Percentiles rank a stretch among this genome's conserved stretches.
Conservation (phyloP, 2,797 vertebrate genomes). For the Lepus townsendii region DNA sequence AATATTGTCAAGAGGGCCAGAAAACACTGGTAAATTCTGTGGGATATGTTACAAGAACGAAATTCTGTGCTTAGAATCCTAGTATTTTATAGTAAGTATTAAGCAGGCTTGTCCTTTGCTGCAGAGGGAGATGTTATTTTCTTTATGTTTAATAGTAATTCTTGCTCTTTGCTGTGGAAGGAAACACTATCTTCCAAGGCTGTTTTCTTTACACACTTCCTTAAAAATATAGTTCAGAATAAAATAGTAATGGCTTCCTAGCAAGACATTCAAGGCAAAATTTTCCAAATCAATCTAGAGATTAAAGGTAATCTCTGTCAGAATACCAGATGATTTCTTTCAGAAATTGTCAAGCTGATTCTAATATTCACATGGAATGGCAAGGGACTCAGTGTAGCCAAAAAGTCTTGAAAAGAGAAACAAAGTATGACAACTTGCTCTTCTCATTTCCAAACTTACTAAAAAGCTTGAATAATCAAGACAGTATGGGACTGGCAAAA, state of each 20-base stretch:
- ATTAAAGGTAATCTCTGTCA: background rate
- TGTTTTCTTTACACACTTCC: background rate
- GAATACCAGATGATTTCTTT: background rate
- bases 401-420: background rate
- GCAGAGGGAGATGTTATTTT: background rate
- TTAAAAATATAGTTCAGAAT: constrained; percentile 13
- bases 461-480: background rate
- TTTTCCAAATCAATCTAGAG: background rate
- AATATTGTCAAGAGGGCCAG: background rate
- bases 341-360: background rate
- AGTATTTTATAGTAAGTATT: constrained; percentile 1
- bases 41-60: background rate
- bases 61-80: background rate
- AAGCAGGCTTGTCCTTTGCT: background rate
- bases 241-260: background rate
- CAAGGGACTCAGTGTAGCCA: background rate
- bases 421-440: background rate
- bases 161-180: background rate
- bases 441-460: background rate
- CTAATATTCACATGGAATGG: background rate
- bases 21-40: background rate
- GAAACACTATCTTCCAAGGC: background rate
- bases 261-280: background rate
- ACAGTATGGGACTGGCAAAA: background rate
- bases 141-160: constrained; percentile 6